A percentile compares a stretch with the other conserved stretches of the same genome.
phyloP scores from a whole-genome alignment of 2,797 vertebrate genomes.

The Takifugu ocellatus region DNA sequence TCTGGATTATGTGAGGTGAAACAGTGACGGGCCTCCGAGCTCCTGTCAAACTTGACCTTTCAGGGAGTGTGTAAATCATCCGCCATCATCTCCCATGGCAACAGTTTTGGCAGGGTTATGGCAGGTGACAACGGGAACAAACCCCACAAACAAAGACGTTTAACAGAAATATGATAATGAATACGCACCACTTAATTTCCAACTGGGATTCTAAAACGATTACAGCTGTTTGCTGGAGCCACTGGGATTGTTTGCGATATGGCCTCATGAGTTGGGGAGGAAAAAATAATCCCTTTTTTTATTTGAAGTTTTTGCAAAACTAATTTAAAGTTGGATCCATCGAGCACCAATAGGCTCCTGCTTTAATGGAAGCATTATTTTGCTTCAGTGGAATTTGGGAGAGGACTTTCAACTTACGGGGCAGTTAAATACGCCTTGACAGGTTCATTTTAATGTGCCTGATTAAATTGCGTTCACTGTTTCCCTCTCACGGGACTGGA shows the following conservation, averaged over 20 bases:
- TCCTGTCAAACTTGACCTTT: slow-evolving; percentile 60
- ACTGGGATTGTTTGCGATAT: not conserved
- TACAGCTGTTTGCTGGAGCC: slow-evolving; percentile 12
- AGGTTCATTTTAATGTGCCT: slow-evolving; percentile 22
- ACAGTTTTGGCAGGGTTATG: slow-evolving; percentile 12
- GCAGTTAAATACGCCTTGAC: slow-evolving; percentile 18
- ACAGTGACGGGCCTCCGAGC: slow-evolving; percentile 30
- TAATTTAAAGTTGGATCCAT: slow-evolving; percentile 61
- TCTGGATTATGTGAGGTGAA: slow-evolving; percentile 32
- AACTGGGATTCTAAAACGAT: slow-evolving; percentile 5
- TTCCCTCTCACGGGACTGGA: no score
- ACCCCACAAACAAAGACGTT: slow-evolving; percentile 1
- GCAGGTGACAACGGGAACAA: slow-evolving; percentile 19
- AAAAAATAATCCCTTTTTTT: not conserved
- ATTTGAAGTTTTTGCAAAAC: slow-evolving; percentile 47
- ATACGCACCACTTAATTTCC: slow-evolving; percentile 16
- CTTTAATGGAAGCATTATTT: slow-evolving; percentile 27
- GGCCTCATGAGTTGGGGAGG: not conserved
- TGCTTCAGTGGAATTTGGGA: slow-evolving; percentile 32
- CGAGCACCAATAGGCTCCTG: slow-evolving; percentile 33
- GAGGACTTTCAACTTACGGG: slow-evolving; percentile 37
- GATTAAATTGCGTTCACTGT: not conserved
- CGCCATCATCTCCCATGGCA: slow-evolving; percentile 6
- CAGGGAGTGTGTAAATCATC: slow-evolving; percentile 1
- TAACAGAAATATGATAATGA: slow-evolving; percentile 2